A percentile compares a stretch with the other conserved stretches of the same genome.
Conservation (phyloP, 1,140 invertebrate species). For the Macrobrachium rosenbergii region DNA sequence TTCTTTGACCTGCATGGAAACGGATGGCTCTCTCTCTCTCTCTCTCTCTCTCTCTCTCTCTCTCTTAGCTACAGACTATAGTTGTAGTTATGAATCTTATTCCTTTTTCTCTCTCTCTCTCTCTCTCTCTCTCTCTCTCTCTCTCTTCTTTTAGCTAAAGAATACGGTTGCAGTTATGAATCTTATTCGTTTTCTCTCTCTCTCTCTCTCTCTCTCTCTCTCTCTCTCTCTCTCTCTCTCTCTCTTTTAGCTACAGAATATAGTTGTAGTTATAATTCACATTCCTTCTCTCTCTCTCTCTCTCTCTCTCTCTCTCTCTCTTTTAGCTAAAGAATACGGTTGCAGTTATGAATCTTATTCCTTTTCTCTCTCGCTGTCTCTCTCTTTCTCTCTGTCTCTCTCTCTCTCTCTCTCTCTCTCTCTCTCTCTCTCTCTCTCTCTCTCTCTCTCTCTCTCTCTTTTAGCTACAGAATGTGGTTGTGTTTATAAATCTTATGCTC, state of each 20-base stretch:
- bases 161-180: neutral
- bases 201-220: neutral
- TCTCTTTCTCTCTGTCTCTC: no score
- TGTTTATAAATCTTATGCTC: neutral
- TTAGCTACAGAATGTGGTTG: neutral
- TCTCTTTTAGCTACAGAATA: neutral
- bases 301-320: no score
- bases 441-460: no score
- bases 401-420: conserved; percentile 1
- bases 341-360: neutral
- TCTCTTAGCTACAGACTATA: neutral
- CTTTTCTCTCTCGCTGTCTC: no score
- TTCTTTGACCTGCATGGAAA: conserved; percentile 29
- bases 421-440: no score
- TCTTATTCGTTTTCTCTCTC: neutral
- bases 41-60: no score
- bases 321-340: neutral
- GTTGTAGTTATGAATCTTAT: neutral
- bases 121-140: no score
- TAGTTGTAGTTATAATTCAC: neutral
- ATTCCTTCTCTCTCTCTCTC: neutral
- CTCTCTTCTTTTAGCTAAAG: neutral
- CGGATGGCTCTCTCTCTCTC: neutral
- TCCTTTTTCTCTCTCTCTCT: neutral
- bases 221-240: no score